Evolutionary conservation across 2,888 invertebrate genomes (phyloP).

Genomic region (Papilio demoleus): DNA sequence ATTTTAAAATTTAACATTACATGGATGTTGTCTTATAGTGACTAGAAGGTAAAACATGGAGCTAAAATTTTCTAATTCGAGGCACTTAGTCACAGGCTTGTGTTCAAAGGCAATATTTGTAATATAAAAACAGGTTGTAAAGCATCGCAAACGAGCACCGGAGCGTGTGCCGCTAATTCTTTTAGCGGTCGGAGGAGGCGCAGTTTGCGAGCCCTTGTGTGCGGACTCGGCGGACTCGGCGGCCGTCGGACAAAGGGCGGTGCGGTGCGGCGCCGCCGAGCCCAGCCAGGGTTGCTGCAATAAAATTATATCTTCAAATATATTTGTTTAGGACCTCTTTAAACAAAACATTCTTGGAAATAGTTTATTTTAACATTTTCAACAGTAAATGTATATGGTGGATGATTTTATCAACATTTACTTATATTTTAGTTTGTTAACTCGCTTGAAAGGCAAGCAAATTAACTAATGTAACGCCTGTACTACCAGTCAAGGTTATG

Average conservation of each 20-base stretch:
- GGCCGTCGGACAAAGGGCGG: conserved; percentile 39
- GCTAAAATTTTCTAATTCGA: not conserved
- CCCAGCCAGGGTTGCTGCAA: conserved; percentile 25
- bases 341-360: not conserved
- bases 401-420: conserved; percentile 6
- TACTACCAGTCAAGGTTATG: not conserved
- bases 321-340: conserved; percentile 6
- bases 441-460: not conserved
- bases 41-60: not conserved
- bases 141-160: conserved; percentile 12
- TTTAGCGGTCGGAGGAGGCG: conserved; percentile 12
- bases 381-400: not conserved
- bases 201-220: conserved; percentile 33
- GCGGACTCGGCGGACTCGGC: conserved; percentile 33
- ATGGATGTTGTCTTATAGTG: not conserved
- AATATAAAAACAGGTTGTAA: conserved; percentile 24
- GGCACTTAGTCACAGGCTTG: conserved; percentile 15
- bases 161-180: conserved; percentile 33
- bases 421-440: not conserved
- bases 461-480: not conserved
- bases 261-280: conserved; percentile 34
- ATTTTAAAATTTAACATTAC: not conserved
- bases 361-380: not conserved
- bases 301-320: conserved; percentile 4
- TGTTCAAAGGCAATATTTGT: conserved; percentile 25